Evolutionary conservation across 1,140 invertebrate species (phyloP), one percentile per base, ranked within the genome.

Genomic region (Platyura marginata): DNA sequence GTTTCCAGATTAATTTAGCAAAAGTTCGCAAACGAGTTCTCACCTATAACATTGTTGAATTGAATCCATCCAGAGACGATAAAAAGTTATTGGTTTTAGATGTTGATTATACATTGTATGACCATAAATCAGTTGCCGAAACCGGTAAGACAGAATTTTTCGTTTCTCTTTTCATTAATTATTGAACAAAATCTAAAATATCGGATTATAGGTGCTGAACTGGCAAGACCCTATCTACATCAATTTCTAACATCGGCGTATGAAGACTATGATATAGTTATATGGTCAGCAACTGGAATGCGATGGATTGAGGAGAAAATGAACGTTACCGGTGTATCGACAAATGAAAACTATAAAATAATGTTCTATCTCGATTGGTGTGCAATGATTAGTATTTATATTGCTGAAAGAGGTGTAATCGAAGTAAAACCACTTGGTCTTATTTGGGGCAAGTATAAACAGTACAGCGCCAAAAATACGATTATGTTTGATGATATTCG

Each of bases 401-500:
- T 79, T 0, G 70, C 59, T 20, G 56, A 59, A 16, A 49, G 53
- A n/a, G 56, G 58, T 1, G 57, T 61, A 9, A 82, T 72, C 36
- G 62, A 91, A 80, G 85, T 91, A 0, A 98, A 98, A 69, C 92
- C 93, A 0, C 63, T 98, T 25, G 91, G 88, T 25, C 83, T 97
- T 2, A 93, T 98, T 46, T 98, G 93, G 93, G 92, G 91, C 11
- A 91, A 93, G 59, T 96, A 80, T 59, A 69, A 77, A 13, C 81
- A 93, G 52, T 95, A 85, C 57, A 79, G 71, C 35, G 65, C 79
- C 1, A 86, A 82, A 53, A 98, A 97, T 56, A 97, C 93, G 1
- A 92, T 98, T 47, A 98, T 98, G 91, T 89, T 98, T 54, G 93
- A 97, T 56, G 93, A 97, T 57, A 84, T 97, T n/a, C 70, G 90